phyloP scores from a whole-genome alignment of 1,140 invertebrate genomes.

The Himalopsyche phryganea region DNA sequence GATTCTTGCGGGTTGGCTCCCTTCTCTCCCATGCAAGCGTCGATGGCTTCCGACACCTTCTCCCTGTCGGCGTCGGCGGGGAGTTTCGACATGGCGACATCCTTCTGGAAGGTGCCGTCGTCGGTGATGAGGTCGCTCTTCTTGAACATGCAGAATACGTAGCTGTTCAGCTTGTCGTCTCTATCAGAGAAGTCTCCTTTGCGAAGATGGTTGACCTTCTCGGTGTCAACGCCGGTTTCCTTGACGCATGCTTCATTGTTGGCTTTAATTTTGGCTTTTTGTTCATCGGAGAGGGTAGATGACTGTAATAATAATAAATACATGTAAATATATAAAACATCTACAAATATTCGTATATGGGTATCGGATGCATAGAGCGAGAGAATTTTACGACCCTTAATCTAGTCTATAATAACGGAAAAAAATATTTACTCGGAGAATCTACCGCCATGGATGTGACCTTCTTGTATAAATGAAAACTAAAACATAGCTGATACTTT shows the following conservation, averaged over 20 bases:
- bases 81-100: slow-evolving; percentile 34
- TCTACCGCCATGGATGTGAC: no score
- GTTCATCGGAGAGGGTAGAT: slow-evolving; percentile 8
- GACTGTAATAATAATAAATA: no score
- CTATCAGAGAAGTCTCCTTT: slow-evolving; percentile 34
- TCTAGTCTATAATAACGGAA: no score
- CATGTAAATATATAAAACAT: no score
- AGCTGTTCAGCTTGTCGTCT: slow-evolving; percentile 30
- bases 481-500: no score
- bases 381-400: no score
- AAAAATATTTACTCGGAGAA: no score
- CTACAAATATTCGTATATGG: no score
- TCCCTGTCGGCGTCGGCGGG: slow-evolving; percentile 24
- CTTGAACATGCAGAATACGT: slow-evolving; percentile 35
- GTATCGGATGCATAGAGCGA: no score
- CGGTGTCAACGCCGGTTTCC: slow-evolving; percentile 31
- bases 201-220: slow-evolving; percentile 25
- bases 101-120: slow-evolving; percentile 34
- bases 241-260: slow-evolving; percentile 14
- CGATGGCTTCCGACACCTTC: slow-evolving; percentile 23
- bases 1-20: slow-evolving; percentile 36
- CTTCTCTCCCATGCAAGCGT: slow-evolving; percentile 34
- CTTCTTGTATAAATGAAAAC: no score
- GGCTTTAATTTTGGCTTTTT: slow-evolving; percentile 7
- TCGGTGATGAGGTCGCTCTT: slow-evolving; percentile 35